These are phyloP conservation scores for Ceraclea dissimilis DNA, from an alignment of 2,888 invertebrate genomes.

Conservation along the genomic window DNA sequence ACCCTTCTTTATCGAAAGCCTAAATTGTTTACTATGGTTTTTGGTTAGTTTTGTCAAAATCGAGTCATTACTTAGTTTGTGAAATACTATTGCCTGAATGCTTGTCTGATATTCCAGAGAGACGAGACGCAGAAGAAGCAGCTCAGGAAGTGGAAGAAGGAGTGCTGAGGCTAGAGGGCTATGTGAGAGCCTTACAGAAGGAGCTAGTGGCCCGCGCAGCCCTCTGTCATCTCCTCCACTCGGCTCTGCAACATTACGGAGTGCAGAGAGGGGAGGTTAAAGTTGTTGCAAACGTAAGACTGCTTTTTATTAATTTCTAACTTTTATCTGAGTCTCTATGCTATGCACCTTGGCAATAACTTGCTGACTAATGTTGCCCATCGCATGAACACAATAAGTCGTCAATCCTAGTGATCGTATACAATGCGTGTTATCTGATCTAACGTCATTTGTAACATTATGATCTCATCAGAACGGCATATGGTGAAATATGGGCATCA, in stretches of 20 bases:
- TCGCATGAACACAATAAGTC: not conserved
- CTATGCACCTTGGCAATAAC: not conserved
- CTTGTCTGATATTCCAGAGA: slow-evolving; percentile 61
- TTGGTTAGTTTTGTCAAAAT: no score
- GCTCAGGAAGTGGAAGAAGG: slow-evolving; percentile 82
- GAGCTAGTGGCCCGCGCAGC: slow-evolving; percentile 77
- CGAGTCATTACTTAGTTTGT: no score
- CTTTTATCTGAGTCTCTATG: not conserved
- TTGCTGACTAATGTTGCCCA: not conserved
- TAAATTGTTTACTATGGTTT: no score
- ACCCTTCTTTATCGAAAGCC: no score
- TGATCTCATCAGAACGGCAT: no score
- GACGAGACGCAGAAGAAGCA: slow-evolving; percentile 78
- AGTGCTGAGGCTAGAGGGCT: slow-evolving; percentile 69
- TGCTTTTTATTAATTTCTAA: no score
- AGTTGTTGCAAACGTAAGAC: slow-evolving; percentile 87
- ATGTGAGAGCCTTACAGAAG: slow-evolving; percentile 69
- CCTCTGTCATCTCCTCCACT: slow-evolving; percentile 68
- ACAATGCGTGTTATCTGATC: not conserved
- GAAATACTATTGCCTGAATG: no score
- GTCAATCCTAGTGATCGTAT: not conserved
- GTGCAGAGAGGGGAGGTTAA: slow-evolving; percentile 91
- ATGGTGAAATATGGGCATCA: no score
- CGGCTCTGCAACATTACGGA: slow-evolving; percentile 80
- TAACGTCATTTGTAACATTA: no score